These are phyloP conservation scores for Athalia cordata DNA, from an alignment of 2,888 invertebrate species.

Conservation along the genomic window DNA sequence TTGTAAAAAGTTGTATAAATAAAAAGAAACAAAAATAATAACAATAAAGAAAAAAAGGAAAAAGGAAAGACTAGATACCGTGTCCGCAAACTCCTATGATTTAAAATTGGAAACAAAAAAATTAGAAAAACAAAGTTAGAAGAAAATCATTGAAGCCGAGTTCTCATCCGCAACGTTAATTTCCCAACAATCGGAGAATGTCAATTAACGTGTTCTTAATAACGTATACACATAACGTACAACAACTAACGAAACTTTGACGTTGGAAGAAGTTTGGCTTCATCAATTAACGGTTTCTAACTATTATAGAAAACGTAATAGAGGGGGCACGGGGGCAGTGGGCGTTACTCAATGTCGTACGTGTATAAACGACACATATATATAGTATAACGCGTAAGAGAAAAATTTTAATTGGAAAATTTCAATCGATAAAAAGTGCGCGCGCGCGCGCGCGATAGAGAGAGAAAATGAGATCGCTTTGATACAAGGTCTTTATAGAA, in stretches of 20 bases:
- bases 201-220: background rate
- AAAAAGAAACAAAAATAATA: too few species aligned
- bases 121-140: too few species aligned
- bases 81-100: too few species aligned
- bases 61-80: too few species aligned
- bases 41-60: too few species aligned
- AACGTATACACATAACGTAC: background rate
- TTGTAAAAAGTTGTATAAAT: too few species aligned
- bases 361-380: background rate
- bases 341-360: too few species aligned
- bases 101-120: too few species aligned
- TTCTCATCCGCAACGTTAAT: background rate
- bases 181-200: background rate
- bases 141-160: too few species aligned
- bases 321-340: too few species aligned
- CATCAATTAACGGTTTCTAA: conserved; percentile 55
- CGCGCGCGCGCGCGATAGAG: background rate
- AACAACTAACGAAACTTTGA: background rate
- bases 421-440: background rate
- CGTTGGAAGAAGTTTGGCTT: conserved; percentile 58
- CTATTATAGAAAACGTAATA: background rate
- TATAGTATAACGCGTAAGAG: background rate
- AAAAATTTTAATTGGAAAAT: background rate
- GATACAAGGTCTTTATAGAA: too few species aligned
- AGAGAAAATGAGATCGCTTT: background rate